A percentile compares a stretch with the other conserved stretches of the same genome.
Conservation (phyloP, 2,113 vertebrate genomes). For the Ammodytes dubius region DNA sequence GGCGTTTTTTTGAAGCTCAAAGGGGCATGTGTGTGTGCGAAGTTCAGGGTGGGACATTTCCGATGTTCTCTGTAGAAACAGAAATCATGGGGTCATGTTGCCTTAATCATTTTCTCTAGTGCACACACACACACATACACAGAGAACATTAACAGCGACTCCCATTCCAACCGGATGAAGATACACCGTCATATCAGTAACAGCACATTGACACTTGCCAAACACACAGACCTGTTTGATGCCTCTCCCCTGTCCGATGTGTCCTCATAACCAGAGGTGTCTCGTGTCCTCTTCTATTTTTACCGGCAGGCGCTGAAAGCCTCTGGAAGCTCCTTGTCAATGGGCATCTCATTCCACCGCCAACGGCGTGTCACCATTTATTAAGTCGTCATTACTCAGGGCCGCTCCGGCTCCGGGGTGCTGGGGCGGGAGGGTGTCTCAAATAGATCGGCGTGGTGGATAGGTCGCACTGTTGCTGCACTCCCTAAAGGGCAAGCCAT, state of each 20-base stretch:
- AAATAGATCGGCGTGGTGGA: slow-evolving; percentile 75
- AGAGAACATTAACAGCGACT: slow-evolving; percentile 63
- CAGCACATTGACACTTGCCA: slow-evolving; percentile 68
- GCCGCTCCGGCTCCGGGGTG: slow-evolving; percentile 39
- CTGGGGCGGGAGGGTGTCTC: slow-evolving; percentile 45
- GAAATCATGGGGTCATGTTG: slow-evolving; percentile 55
- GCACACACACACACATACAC: slow-evolving; percentile 52
- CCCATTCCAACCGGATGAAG: slow-evolving; percentile 62
- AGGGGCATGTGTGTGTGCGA: slow-evolving; percentile 37
- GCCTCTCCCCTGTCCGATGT: slow-evolving; percentile 52
- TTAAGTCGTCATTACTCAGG: slow-evolving; percentile 85
- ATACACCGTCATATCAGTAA: slow-evolving; percentile 71
- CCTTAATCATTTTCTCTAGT: slow-evolving; percentile 72
- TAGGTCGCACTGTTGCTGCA: slow-evolving; percentile 74
- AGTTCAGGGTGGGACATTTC: slow-evolving; percentile 69
- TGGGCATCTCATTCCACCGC: slow-evolving; percentile 76
- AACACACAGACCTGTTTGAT: slow-evolving; percentile 62
- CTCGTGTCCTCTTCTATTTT: slow-evolving; percentile 82
- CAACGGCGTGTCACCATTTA: slow-evolving; percentile 81
- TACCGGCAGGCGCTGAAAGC: slow-evolving; percentile 82
- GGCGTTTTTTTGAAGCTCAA: slow-evolving; percentile 18
- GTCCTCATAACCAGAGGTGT: slow-evolving; percentile 73
- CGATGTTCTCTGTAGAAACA: slow-evolving; percentile 66
- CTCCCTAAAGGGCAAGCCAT: slow-evolving; percentile 69
- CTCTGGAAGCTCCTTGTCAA: slow-evolving; percentile 81